Base-by-base conservation (phyloP, 2,888 invertebrate genomes). In the Drosophila subsilvestris region DNA sequence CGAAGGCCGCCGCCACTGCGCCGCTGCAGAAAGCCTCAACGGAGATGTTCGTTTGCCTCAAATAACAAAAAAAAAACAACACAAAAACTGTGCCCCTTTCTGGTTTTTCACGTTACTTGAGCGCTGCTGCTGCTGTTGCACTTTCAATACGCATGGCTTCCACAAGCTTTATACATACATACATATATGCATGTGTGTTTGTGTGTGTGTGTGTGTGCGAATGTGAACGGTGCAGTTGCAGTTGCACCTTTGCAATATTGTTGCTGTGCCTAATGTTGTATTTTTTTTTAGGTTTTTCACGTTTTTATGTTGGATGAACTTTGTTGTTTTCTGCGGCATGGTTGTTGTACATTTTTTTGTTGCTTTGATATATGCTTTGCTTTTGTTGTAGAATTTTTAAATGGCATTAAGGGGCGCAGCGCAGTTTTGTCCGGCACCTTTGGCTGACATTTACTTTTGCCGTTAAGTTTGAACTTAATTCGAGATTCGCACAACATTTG, bases 121-220 rank as follows among this genome's bases (percentile, higher is more conserved):
- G 57, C 57, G 72, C 74, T 58, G 66, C 25, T 59, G 49, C 37
- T 70, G 57, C 27, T 66, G 67, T 57, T 71, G 65, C 68, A 56
- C 65, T 80, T 81, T 76, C 65, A 63, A 75, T 79, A 87, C 86
- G 88, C 89, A 82, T 88, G 86, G 89, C 86, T 89, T 82, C 85
- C 74, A 85, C 73, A 76, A 47, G 43, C 67, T 32, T 48, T 22
- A 17, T 8, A n/a, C 32, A 10, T 8, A n/a, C 32, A 10, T 49
- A 47, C 18, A 63, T 68, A 49, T 55, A 29, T 27, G 43, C 48
- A 42, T 62, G n/a, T 55, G 47, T 76, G 29, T 48, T 20, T 17
- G 17, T 32, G 20, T 43, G 18, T 54, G 27, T 29, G 20, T 49
- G 27, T 50, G 45, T 63, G 32, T 62, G 63, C 47, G 57, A 55